These are phyloP conservation scores for Porites australiensis DNA, from an alignment of 64 coral and sea anemone species.

Conservation along the genomic window DNA sequence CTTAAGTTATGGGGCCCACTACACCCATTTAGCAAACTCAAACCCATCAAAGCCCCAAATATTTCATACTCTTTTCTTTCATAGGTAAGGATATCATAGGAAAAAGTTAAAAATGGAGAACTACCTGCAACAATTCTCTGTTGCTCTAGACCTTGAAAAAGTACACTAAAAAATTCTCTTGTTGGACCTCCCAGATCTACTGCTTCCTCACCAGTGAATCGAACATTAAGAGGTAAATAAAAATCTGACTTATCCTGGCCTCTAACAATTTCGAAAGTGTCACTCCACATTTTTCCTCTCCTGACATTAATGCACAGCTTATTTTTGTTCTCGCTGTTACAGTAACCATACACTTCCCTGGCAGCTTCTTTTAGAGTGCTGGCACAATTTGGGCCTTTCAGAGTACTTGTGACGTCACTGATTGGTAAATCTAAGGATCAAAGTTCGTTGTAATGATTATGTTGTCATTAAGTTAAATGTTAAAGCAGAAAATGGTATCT, in stretches of 20 bases:
- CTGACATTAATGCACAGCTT: background rate
- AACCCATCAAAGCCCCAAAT: constrained; percentile 5
- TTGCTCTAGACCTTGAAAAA: background rate
- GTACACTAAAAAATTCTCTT: constrained; percentile 7
- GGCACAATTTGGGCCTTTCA: background rate
- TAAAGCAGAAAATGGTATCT: too few species aligned
- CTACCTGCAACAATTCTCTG: constrained; percentile 23
- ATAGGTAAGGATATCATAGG: background rate
- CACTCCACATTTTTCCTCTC: background rate
- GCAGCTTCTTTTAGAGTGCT: background rate
- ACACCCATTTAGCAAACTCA: constrained; percentile 13
- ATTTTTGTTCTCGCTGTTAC: constrained; percentile 3
- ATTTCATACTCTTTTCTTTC: constrained; percentile 5
- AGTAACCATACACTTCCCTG: background rate
- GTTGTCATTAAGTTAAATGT: too few species aligned
- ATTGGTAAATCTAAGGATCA: too few species aligned
- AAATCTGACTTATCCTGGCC: background rate
- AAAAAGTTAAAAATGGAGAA: constrained; percentile 22
- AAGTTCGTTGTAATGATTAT: background rate
- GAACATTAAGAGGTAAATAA: background rate
- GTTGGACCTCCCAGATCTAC: constrained; percentile 4
- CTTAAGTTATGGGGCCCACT: constrained; percentile 1
- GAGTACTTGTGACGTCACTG: background rate
- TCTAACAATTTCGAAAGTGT: constrained; percentile 4
- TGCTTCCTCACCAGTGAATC: constrained; percentile 11